Percentiles rank a stretch among this genome's conserved stretches.
phyloP scores from a whole-genome alignment of 2,888 invertebrate species.

The Cephus runcator region DNA sequence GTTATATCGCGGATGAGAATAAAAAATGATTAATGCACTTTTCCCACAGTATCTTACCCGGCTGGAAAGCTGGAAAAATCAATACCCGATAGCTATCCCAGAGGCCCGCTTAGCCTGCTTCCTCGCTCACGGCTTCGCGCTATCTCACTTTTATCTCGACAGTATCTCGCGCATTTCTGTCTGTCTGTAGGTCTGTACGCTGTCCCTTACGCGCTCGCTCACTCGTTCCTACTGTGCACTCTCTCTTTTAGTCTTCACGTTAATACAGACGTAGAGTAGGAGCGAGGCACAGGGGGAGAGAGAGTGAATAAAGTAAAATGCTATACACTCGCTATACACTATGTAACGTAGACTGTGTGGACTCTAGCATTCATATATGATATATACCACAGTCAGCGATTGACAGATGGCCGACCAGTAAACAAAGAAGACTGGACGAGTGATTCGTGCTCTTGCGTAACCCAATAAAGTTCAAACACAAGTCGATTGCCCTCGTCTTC shows the following conservation, averaged over 20 bases:
- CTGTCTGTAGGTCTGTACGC: constrained; percentile 10
- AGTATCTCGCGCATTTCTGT: constrained; percentile 41
- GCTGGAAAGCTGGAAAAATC: constrained; percentile 44
- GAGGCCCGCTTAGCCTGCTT: constrained; percentile 44
- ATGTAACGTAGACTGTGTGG: too few relatives aligned
- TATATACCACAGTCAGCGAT: neutral
- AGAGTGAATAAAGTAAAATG: too few relatives aligned
- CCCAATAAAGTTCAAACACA: constrained; percentile 49
- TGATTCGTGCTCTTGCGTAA: constrained; percentile 48
- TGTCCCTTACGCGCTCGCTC: constrained; percentile 8
- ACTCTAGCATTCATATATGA: too few relatives aligned
- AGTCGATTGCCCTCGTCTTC: constrained; percentile 9
- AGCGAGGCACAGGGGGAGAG: too few relatives aligned
- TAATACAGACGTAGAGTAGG: too few relatives aligned
- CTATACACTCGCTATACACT: too few relatives aligned
- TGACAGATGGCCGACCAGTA: constrained; percentile 56
- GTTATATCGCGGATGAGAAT: too few relatives aligned
- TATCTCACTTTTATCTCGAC: constrained; percentile 56
- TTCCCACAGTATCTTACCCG: constrained; percentile 1
- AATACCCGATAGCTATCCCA: constrained; percentile 54
- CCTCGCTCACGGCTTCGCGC: constrained; percentile 41
- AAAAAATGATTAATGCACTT: neutral
- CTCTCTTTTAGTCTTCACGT: too few relatives aligned
- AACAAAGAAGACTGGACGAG: constrained; percentile 50
- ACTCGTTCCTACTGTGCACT: neutral